These are phyloP conservation scores for Aegotheles bennettii DNA, from an alignment of 2,113 vertebrate genomes.

Conservation along the genomic window DNA sequence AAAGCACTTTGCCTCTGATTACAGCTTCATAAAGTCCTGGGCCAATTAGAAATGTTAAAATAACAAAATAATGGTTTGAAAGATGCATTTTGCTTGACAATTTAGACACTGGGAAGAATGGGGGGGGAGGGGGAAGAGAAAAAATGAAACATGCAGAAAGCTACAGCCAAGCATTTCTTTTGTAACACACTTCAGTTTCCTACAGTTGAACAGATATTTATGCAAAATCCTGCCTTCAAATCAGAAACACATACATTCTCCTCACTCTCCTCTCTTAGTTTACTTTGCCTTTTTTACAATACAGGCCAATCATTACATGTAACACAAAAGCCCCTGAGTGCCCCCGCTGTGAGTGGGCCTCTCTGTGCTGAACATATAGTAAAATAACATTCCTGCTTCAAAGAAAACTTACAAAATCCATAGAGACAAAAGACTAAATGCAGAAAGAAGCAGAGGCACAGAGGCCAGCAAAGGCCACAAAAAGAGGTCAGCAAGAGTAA, in stretches of 20 bases:
- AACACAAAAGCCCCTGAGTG: not conserved
- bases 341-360: not conserved
- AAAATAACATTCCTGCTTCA: constrained; percentile 18
- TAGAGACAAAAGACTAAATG: not conserved
- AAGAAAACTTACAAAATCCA: not conserved
- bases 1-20: not conserved
- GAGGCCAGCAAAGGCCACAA: not conserved
- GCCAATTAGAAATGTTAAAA: not conserved
- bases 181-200: not conserved
- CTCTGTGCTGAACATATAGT: not conserved
- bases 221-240: not conserved
- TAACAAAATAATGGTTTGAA: not conserved
- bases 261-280: not conserved
- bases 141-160: not conserved
- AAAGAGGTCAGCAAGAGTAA: not conserved
- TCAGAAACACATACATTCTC: not conserved
- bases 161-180: not conserved
- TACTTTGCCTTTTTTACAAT: not conserved
- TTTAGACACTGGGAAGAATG: not conserved
- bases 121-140: no score
- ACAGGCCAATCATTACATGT: accelerated
- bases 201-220: not conserved
- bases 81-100: not conserved
- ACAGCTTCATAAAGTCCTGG: not conserved
- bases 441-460: not conserved